Evolutionary conservation across 2,888 invertebrate genomes (phyloP).

Genomic region (Halocaridina rubra): DNA sequence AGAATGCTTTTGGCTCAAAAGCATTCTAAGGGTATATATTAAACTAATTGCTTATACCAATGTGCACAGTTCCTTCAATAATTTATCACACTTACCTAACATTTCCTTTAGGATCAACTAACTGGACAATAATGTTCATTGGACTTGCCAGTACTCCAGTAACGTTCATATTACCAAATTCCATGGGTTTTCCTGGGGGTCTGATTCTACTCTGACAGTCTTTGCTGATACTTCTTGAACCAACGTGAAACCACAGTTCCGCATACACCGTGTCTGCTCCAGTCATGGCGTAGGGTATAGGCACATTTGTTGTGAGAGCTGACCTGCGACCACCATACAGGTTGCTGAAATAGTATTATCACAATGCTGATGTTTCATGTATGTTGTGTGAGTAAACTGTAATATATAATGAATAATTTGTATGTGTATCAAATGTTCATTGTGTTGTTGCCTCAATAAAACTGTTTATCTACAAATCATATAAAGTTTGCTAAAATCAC

Average conservation of each 20-base stretch:
- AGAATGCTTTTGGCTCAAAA: no score
- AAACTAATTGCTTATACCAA: no score
- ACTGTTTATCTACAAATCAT: no score
- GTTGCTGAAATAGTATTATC: neutral
- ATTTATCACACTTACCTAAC: conserved; percentile 35
- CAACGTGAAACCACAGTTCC: conserved; percentile 53
- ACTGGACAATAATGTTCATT: conserved; percentile 15
- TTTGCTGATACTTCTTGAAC: conserved; percentile 14
- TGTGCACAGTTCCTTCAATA: no score
- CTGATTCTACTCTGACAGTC: conserved; percentile 10
- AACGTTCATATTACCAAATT: conserved; percentile 15
- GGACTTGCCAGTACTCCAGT: conserved; percentile 7
- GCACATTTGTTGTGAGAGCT: conserved; percentile 39
- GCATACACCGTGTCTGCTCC: conserved; percentile 35
- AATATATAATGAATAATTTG: no score
- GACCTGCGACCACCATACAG: neutral
- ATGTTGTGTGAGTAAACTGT: neutral
- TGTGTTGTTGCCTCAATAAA: no score
- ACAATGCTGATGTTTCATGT: no score
- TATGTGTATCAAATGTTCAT: no score
- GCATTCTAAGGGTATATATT: no score
- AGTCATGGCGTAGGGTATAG: conserved; percentile 34
- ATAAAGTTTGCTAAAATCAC: no score
- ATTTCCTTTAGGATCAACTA: conserved; percentile 33
- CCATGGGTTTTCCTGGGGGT: conserved; percentile 24